A percentile compares a stretch with the other conserved stretches of the same genome.
Conservation (phyloP, 2,888 invertebrate species). For the Uloborus plumipes region DNA sequence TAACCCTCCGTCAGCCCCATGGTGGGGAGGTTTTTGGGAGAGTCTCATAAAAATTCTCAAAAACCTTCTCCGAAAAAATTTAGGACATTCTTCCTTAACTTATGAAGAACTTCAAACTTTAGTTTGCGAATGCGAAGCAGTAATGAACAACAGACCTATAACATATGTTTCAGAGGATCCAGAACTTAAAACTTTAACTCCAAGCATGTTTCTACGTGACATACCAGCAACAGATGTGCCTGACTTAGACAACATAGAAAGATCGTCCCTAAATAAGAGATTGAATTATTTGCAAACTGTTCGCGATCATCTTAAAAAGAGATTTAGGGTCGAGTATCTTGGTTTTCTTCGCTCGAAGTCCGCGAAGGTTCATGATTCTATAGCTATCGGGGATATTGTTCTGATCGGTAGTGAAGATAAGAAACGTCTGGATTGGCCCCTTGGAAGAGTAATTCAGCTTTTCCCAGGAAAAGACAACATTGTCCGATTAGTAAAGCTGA, state of each 20-base stretch:
- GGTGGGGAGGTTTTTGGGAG: constrained; percentile 39
- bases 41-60: constrained; percentile 12
- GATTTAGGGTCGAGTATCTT: constrained; percentile 6
- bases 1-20: constrained; percentile 22
- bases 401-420: background rate
- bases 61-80: constrained; percentile 23
- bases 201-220: constrained; percentile 15
- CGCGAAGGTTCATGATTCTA: background rate
- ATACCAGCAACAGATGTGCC: constrained; percentile 3
- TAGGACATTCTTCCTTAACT: background rate
- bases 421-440: background rate
- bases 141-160: constrained; percentile 24
- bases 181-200: constrained; percentile 16
- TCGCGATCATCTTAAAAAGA: constrained; percentile 11
- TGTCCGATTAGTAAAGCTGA: background rate
- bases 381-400: background rate
- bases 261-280: constrained; percentile 3
- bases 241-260: constrained; percentile 14
- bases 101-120: constrained; percentile 26
- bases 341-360: background rate
- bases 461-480: background rate
- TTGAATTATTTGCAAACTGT: constrained; percentile 10
- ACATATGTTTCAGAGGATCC: constrained; percentile 17
- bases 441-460: background rate
- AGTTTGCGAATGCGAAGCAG: constrained; percentile 18